A percentile compares a stretch with the other conserved stretches of the same genome.
These are phyloP conservation scores for Amazona guildingii DNA, from an alignment of 2,113 vertebrate genomes.

Conservation along the genomic window DNA sequence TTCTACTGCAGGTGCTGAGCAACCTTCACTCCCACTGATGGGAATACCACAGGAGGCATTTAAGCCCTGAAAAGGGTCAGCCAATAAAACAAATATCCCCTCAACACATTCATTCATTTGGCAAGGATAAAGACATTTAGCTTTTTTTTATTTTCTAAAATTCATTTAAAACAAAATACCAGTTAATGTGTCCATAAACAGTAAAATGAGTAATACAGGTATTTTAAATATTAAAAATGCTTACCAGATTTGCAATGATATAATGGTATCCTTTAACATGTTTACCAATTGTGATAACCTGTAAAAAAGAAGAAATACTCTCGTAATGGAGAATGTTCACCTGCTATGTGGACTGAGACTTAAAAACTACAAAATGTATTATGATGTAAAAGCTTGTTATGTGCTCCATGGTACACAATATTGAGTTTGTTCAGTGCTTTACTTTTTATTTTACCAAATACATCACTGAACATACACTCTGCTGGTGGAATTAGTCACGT, in stretches of 20 bases:
- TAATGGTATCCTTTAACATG: constrained; percentile 99
- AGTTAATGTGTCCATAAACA: background rate
- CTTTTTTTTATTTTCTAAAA: background rate
- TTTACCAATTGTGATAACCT: constrained; percentile 98
- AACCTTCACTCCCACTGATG: background rate
- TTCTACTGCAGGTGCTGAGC: background rate
- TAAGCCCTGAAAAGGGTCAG: background rate
- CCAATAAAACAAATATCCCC: background rate
- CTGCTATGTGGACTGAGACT: background rate
- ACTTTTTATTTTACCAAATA: background rate
- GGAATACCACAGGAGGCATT: background rate
- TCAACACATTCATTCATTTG: background rate
- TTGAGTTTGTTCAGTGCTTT: background rate
- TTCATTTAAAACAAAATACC: background rate
- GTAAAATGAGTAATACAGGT: background rate
- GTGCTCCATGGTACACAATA: background rate
- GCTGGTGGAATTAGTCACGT: background rate
- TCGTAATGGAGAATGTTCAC: background rate
- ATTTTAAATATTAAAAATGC: constrained; percentile 60
- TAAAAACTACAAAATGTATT: background rate
- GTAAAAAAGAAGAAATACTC: constrained; percentile 26
- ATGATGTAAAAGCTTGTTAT: background rate
- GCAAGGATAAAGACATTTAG: background rate
- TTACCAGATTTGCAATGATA: constrained; percentile 98
- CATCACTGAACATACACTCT: background rate